Evolutionary conservation across 2,888 invertebrate species (phyloP).

Genomic region (Boloria euphrosyne): DNA sequence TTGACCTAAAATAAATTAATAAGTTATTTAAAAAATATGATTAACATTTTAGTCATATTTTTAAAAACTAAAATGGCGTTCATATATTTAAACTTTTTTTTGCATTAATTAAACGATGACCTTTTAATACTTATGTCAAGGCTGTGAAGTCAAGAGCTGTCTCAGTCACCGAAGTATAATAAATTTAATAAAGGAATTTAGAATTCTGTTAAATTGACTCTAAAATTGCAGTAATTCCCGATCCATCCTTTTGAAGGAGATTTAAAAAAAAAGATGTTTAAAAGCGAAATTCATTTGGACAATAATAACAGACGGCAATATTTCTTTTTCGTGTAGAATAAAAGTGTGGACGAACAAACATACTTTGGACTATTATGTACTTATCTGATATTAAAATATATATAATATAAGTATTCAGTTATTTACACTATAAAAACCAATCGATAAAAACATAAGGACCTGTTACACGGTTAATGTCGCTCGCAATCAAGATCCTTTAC

Average conservation of each 20-base stretch:
- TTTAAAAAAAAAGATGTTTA: slow-evolving; percentile 47
- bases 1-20: neutral
- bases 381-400: slow-evolving; percentile 60
- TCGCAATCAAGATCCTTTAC: slow-evolving; percentile 41
- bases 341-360: slow-evolving; percentile 78
- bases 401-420: slow-evolving; percentile 58
- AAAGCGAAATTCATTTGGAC: slow-evolving; percentile 69
- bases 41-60: neutral
- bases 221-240: slow-evolving; percentile 39
- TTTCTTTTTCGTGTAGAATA: slow-evolving; percentile 68
- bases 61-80: too few relatives aligned
- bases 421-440: slow-evolving; percentile 69
- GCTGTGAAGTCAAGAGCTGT: slow-evolving; percentile 8
- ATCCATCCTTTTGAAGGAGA: slow-evolving; percentile 43
- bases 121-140: too few relatives aligned
- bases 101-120: too few relatives aligned
- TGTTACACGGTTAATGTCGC: slow-evolving; percentile 40
- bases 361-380: slow-evolving; percentile 75
- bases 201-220: slow-evolving; percentile 63
- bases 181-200: slow-evolving; percentile 49
- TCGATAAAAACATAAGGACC: slow-evolving; percentile 49
- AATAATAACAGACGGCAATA: slow-evolving; percentile 76
- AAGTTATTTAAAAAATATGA: neutral
- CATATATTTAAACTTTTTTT: too few relatives aligned
- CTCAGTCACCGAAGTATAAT: neutral